phyloP scores from a whole-genome alignment of 2,888 invertebrate species.

The Kuschelorhynchus macadamiae region DNA sequence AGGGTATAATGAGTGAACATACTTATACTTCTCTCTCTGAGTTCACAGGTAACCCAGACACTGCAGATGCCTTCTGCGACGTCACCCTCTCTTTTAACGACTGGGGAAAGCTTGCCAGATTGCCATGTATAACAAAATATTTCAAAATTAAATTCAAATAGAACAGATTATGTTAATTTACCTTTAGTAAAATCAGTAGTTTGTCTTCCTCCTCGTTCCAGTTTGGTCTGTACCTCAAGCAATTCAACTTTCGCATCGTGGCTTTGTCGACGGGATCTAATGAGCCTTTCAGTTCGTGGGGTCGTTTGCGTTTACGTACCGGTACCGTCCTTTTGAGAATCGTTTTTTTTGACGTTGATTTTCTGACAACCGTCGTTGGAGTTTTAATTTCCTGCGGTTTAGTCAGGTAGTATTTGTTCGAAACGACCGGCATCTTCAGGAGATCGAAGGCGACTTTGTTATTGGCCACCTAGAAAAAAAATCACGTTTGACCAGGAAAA shows the following conservation, averaged over 20 bases:
- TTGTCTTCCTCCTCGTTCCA: constrained; percentile 81
- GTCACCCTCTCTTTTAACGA: too few species aligned
- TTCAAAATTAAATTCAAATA: not conserved
- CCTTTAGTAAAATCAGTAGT: constrained; percentile 76
- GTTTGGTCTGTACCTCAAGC: constrained; percentile 68
- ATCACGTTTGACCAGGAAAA: not conserved
- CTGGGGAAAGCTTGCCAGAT: too few species aligned
- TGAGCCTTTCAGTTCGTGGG: constrained; percentile 34
- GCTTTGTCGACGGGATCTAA: constrained; percentile 76
- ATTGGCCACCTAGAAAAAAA: not conserved
- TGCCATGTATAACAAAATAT: too few species aligned
- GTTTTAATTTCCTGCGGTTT: not conserved
- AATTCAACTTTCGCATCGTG: constrained; percentile 75
- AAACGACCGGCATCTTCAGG: constrained; percentile 11
- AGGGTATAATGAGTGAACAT: too few species aligned
- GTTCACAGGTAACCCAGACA: too few species aligned
- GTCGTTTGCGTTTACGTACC: not conserved
- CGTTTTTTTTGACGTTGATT: not conserved
- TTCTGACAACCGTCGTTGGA: too few species aligned
- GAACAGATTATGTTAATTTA: not conserved
- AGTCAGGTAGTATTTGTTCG: constrained; percentile 14
- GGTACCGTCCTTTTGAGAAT: constrained; percentile 7
- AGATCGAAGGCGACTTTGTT: constrained; percentile 2
- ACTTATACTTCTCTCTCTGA: too few species aligned
- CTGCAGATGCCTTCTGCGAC: too few species aligned